Conservation (phyloP, 2,888 invertebrate species). For the Melieria omissa region DNA sequence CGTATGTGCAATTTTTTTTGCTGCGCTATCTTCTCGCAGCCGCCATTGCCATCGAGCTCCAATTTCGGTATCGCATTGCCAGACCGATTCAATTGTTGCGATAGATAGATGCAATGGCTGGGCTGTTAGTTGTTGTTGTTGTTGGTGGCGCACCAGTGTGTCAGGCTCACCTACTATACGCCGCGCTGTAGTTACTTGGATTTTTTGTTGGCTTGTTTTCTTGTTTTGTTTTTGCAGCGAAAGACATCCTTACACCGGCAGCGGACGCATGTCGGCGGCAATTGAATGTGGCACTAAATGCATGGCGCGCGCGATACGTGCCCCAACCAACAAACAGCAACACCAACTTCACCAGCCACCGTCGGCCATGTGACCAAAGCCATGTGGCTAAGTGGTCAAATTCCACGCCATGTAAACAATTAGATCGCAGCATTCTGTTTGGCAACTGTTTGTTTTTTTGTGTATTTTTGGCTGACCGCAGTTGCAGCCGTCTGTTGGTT, state of each 20-base stretch:
- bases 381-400: constrained; percentile 38
- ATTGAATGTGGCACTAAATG: constrained; percentile 47
- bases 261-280: constrained; percentile 38
- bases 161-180: neutral
- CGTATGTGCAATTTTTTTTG: neutral
- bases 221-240: neutral
- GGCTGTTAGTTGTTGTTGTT: neutral
- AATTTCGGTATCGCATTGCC: constrained; percentile 33
- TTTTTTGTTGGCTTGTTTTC: constrained; percentile 2
- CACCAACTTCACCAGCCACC: neutral
- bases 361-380: constrained; percentile 1
- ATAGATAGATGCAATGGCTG: no score
- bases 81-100: neutral
- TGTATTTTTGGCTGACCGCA: neutral
- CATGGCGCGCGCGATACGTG: constrained; percentile 46
- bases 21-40: neutral
- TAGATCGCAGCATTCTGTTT: constrained; percentile 39
- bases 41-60: constrained; percentile 15
- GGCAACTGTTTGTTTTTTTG: constrained; percentile 27
- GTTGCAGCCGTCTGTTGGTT: neutral
- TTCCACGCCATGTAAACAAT: constrained; percentile 40
- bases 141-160: neutral
- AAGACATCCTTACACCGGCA: constrained; percentile 19
- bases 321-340: neutral
- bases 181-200: constrained; percentile 1